phyloP scores from a whole-genome alignment of 37 sponge, comb jelly and placozoan genomes.

The Agelas oroides region DNA sequence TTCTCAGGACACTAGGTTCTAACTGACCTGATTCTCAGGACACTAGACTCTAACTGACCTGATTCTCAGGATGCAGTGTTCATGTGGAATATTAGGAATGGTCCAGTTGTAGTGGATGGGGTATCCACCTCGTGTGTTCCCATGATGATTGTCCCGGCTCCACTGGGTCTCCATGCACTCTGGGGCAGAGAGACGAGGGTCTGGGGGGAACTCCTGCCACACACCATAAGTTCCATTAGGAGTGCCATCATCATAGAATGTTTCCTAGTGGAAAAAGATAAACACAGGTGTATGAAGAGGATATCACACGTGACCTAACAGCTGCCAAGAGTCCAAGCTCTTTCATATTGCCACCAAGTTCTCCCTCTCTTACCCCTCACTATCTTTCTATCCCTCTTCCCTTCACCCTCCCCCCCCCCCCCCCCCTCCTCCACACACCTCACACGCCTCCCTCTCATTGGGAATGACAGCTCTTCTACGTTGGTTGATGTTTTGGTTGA shows the following conservation, averaged over 20 bases:
- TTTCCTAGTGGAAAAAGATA: constrained; percentile 12
- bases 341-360: no score
- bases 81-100: constrained; percentile 84
- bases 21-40: no score
- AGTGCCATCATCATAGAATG: constrained; percentile 5
- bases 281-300: no score
- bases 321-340: no score
- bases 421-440: not conserved
- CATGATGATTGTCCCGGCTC: constrained; percentile 98
- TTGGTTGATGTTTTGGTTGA: constrained; percentile 33
- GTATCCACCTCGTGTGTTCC: constrained; percentile 88
- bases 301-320: no score
- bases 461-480: constrained; percentile 68
- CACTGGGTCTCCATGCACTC: constrained; percentile 86
- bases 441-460: constrained; percentile 81
- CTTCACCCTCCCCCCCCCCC: not conserved
- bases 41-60: no score
- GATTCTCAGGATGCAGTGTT: constrained; percentile 92
- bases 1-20: no score
- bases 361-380: not conserved
- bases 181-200: constrained; percentile 71
- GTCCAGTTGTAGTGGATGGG: constrained; percentile 98
- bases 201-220: constrained; percentile 71
- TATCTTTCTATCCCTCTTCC: not conserved
- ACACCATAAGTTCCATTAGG: constrained; percentile 39